These are phyloP conservation scores for Dipodomys merriami DNA, from an alignment of 2,113 vertebrate genomes.

Conservation along the genomic window DNA sequence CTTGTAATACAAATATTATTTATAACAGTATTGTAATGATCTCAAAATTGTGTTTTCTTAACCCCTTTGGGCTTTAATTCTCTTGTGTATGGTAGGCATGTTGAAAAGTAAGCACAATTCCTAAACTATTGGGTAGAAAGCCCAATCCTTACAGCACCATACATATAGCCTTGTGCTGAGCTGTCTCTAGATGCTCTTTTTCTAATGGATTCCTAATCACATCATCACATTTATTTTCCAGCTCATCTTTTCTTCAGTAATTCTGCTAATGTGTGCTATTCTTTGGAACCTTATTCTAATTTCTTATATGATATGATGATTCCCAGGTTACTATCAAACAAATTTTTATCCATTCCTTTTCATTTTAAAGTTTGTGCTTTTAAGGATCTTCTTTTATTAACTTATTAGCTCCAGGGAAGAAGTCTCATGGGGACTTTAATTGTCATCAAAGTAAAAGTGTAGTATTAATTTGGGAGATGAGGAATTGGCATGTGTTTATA, in stretches of 20 bases:
- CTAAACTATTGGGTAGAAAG: fast-evolving
- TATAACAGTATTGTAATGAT: not conserved
- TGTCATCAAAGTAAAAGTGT: not conserved
- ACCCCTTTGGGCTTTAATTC: not conserved
- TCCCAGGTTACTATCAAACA: not conserved
- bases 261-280: not conserved
- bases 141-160: fast-evolving
- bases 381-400: not conserved
- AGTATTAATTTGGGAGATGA: not conserved
- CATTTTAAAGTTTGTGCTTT: not conserved
- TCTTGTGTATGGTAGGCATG: too few relatives aligned
- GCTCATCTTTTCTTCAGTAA: not conserved
- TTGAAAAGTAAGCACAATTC: not conserved
- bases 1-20: not conserved
- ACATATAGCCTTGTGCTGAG: fast-evolving
- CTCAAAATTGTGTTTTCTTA: not conserved
- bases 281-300: not conserved
- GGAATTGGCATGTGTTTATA: too few relatives aligned
- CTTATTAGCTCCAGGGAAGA: not conserved
- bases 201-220: not conserved
- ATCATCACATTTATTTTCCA: fast-evolving
- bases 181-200: not conserved
- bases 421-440: not conserved
- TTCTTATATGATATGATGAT: not conserved
- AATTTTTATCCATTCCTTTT: not conserved